Conservation (phyloP, 2,888 invertebrate species). For the Calliopum simillimum region DNA sequence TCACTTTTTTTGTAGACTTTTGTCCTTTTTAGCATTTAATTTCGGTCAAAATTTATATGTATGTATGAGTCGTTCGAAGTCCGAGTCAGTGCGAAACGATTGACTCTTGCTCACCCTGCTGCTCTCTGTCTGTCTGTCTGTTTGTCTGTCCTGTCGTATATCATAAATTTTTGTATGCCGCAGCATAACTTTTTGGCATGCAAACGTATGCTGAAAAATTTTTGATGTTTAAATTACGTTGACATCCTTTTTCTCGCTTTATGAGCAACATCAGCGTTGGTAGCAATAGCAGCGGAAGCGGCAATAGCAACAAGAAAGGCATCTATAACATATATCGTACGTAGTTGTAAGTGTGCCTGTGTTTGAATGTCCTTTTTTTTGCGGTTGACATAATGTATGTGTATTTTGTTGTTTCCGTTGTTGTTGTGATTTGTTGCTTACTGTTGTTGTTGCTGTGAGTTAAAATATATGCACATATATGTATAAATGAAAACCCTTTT, state of each 20-base stretch:
- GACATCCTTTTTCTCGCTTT: slow-evolving; percentile 47
- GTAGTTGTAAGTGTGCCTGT: not conserved
- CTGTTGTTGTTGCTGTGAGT: no score
- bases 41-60: no score
- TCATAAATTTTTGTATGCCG: not conserved
- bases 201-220: slow-evolving; percentile 48
- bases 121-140: no score
- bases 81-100: no score
- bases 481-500: no score
- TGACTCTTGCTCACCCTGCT: no score
- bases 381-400: slow-evolving; percentile 21
- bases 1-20: no score
- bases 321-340: not conserved
- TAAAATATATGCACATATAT: no score
- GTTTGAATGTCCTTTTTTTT: slow-evolving; percentile 38
- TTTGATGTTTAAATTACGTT: slow-evolving; percentile 57
- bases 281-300: slow-evolving; percentile 10
- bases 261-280: slow-evolving; percentile 38
- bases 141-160: no score
- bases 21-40: no score
- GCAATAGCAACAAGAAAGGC: not conserved
- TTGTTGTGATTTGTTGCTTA: not conserved
- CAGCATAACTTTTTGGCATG: slow-evolving; percentile 37
- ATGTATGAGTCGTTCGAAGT: no score
- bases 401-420: slow-evolving; percentile 11